Evolutionary conservation across 2,113 vertebrate genomes (phyloP).

Genomic region (Neopipo cinnamomea): DNA sequence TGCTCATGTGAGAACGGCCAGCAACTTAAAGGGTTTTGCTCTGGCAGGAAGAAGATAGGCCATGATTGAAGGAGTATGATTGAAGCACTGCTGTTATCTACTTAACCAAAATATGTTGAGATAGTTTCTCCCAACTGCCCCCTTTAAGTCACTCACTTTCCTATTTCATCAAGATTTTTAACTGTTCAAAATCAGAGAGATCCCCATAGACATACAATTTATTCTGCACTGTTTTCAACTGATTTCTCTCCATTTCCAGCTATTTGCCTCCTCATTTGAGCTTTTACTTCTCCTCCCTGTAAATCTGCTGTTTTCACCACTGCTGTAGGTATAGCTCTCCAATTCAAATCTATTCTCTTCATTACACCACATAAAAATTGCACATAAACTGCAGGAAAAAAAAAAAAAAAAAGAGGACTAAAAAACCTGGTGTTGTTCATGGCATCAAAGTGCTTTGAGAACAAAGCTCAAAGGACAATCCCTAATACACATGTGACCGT

Average conservation of each 20-base stretch:
- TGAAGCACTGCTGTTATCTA: neutral
- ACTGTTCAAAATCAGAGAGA: neutral
- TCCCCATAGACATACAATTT: neutral
- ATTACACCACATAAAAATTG: neutral
- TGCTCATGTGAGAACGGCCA: neutral
- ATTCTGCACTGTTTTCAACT: neutral
- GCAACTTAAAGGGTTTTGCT: neutral
- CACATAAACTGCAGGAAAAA: neutral
- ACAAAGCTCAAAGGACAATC: constrained; percentile 25
- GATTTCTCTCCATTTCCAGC: neutral
- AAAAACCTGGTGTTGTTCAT: neutral
- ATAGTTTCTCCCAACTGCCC: neutral
- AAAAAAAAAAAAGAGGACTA: neutral
- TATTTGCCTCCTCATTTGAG: neutral
- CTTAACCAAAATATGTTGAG: neutral
- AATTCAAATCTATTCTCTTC: neutral
- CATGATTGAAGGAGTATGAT: neutral
- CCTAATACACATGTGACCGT: neutral
- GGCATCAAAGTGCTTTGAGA: constrained; percentile 26
- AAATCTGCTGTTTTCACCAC: neutral
- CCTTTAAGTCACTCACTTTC: neutral
- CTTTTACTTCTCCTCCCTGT: neutral
- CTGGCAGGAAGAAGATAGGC: neutral
- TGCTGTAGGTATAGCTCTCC: neutral
- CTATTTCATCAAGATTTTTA: neutral